phyloP scores from a whole-genome alignment of 2,113 vertebrate species.

The Saccopteryx bilineata region DNA sequence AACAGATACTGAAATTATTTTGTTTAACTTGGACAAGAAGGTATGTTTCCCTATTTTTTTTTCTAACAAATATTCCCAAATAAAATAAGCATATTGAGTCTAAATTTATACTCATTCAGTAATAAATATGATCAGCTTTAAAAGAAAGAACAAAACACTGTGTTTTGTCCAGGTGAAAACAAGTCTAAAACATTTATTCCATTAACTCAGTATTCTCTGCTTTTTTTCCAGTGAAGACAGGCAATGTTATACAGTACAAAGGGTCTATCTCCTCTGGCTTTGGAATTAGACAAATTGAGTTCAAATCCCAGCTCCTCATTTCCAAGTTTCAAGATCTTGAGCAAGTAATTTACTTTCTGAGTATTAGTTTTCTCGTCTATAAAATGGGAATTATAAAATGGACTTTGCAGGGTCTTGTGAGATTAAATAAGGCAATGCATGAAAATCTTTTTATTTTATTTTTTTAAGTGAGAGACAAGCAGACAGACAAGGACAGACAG shows the following conservation, averaged over 20 bases:
- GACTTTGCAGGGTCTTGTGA: neutral
- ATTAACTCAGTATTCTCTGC: neutral
- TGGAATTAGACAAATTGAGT: neutral
- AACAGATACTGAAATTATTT: conserved; percentile 50
- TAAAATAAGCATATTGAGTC: conserved; percentile 41
- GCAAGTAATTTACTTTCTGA: conserved; percentile 51
- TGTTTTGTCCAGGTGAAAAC: conserved; percentile 48
- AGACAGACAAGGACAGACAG: too few species aligned
- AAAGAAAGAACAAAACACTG: neutral
- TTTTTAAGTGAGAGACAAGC: too few species aligned
- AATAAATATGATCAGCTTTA: conserved; percentile 42
- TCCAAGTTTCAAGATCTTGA: neutral
- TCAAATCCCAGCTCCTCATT: neutral
- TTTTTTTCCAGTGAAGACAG: conserved; percentile 21
- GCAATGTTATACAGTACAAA: neutral
- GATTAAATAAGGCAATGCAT: conserved; percentile 3
- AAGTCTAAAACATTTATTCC: conserved; percentile 22
- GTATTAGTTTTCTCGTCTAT: neutral
- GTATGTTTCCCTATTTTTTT: neutral
- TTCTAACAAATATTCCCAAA: conserved; percentile 26
- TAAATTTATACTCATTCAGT: conserved; percentile 43
- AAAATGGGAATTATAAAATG: conserved; percentile 31
- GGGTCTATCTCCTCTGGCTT: conserved; percentile 1
- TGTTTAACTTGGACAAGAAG: conserved; percentile 34
- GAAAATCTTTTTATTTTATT: neutral